Evolutionary conservation across 2,113 vertebrate species (phyloP).

Genomic region (Azemiops feae): DNA sequence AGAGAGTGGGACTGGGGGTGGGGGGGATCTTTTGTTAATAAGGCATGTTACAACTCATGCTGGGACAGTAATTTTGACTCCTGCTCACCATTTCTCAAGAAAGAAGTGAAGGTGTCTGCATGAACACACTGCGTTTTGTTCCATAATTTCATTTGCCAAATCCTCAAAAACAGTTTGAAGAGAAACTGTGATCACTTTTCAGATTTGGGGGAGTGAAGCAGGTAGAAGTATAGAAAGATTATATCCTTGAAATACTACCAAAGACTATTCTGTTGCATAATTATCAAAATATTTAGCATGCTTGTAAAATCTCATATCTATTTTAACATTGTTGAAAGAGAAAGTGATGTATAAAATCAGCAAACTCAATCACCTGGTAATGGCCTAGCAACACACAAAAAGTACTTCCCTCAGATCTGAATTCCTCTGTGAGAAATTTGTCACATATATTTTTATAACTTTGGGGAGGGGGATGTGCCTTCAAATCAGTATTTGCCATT

Average conservation of each 20-base stretch:
- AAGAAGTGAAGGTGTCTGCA: not conserved
- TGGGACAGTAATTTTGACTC: not conserved
- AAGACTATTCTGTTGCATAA: not conserved
- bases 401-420: not conserved
- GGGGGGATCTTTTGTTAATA: not conserved
- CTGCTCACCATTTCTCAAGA: not conserved
- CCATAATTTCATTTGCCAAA: not conserved
- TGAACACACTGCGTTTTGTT: not conserved
- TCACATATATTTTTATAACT: not conserved
- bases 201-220: not conserved
- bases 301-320: not conserved
- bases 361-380: not conserved
- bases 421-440: not conserved
- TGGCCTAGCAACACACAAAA: not conserved
- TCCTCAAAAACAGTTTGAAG: not conserved
- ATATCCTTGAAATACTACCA: not conserved
- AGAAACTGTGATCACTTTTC: not conserved
- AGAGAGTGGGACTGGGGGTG: not conserved
- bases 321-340: not conserved
- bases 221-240: not conserved
- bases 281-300: not conserved
- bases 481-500: not conserved
- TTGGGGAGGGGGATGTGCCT: not conserved
- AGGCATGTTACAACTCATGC: not conserved
- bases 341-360: not conserved